Conservation (phyloP, 2,113 vertebrate genomes). For the Galbula dea region DNA sequence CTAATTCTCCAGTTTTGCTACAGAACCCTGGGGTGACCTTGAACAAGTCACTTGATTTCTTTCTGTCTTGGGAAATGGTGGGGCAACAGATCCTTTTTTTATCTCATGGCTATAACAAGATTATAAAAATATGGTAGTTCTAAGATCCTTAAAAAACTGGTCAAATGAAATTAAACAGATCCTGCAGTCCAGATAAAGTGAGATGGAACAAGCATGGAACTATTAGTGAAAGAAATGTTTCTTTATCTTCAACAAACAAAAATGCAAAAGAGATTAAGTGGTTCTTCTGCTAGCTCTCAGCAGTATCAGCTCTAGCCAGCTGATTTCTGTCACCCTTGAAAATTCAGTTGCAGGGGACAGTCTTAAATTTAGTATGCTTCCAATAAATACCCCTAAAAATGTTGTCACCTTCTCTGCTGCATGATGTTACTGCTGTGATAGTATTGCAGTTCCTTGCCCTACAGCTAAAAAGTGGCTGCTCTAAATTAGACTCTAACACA, state of each 20-base stretch:
- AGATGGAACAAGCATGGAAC: constrained; percentile 42
- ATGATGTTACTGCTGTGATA: background rate
- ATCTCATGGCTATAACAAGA: constrained; percentile 40
- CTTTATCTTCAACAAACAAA: constrained; percentile 58
- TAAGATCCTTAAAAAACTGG: constrained; percentile 43
- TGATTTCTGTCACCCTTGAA: constrained; percentile 45
- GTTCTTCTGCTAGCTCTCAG: constrained; percentile 45
- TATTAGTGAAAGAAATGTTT: constrained; percentile 58
- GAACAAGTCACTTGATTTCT: constrained; percentile 32
- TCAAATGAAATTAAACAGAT: constrained; percentile 56
- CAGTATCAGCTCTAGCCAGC: constrained; percentile 24
- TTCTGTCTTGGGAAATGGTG: constrained; percentile 17
- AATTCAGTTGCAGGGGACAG: constrained; percentile 21
- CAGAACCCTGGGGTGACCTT: background rate
- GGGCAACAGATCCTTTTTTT: constrained; percentile 22
- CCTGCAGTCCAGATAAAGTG: background rate
- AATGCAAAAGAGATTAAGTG: constrained; percentile 60
- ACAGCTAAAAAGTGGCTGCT: background rate
- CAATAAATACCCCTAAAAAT: constrained; percentile 43
- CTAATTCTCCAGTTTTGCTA: background rate
- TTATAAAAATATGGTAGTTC: constrained; percentile 63
- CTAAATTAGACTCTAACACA: constrained; percentile 6
- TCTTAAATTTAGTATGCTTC: constrained; percentile 3
- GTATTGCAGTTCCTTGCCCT: constrained; percentile 9
- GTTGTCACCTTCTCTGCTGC: background rate